Percentiles rank a stretch among this genome's conserved stretches.
These are phyloP conservation scores for Cryptocephalus moraei DNA, from an alignment of 2,888 invertebrate genomes.

Conservation along the genomic window DNA sequence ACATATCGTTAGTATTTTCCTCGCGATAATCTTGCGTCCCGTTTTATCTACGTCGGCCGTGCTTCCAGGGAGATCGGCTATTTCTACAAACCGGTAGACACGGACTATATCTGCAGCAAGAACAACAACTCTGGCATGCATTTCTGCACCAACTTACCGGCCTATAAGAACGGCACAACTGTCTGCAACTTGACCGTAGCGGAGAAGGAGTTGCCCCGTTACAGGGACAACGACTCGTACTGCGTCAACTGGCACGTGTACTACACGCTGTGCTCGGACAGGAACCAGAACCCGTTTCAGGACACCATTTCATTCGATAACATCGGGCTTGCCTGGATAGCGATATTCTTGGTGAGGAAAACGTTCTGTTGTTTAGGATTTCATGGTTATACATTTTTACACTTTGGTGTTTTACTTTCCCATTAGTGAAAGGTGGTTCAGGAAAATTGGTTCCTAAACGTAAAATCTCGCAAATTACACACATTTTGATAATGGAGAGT, in stretches of 20 bases:
- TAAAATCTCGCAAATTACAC: too few species aligned
- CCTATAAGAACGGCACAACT: slow-evolving; percentile 60
- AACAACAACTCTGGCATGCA: slow-evolving; percentile 94
- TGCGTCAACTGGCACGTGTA: slow-evolving; percentile 99
- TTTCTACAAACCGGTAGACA: slow-evolving; percentile 71
- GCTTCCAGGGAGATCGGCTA: slow-evolving; percentile 50
- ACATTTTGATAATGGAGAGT: too few species aligned
- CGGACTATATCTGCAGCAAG: slow-evolving; percentile 95
- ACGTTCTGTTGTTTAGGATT: neutral
- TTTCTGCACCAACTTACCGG: slow-evolving; percentile 73
- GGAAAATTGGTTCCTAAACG: too few species aligned
- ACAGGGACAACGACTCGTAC: slow-evolving; percentile 39
- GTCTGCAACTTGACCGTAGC: slow-evolving; percentile 62
- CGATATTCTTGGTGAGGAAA: slow-evolving; percentile 91
- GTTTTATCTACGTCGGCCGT: too few species aligned
- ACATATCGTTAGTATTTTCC: too few species aligned
- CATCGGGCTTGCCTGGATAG: slow-evolving; percentile 99
- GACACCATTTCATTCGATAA: slow-evolving; percentile 99
- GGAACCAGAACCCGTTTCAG: slow-evolving; percentile 94
- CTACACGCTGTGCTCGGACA: slow-evolving; percentile 88
- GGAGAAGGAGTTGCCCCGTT: slow-evolving; percentile 24
- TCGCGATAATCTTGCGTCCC: too few species aligned
- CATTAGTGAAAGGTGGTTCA: too few species aligned
- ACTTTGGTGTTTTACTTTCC: too few species aligned
- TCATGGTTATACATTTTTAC: too few species aligned